A percentile compares a stretch with the other conserved stretches of the same genome.
phyloP scores from a whole-genome alignment of 1,140 invertebrate genomes.

The Sminthurinus signatus region DNA sequence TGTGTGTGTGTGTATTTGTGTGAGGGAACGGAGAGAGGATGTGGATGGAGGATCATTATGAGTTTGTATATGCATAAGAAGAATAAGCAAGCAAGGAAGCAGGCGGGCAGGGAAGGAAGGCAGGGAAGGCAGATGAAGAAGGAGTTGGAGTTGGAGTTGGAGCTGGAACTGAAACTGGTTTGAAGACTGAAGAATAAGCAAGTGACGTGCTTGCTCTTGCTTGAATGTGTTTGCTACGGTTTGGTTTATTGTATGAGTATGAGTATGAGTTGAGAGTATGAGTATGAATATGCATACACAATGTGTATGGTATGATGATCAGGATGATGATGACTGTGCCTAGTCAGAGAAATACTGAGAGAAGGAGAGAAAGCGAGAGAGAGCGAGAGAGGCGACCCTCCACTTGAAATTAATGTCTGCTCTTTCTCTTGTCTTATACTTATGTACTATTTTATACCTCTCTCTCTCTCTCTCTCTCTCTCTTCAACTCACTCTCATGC shows the following conservation, averaged over 20 bases:
- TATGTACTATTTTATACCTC: slow-evolving; percentile 11
- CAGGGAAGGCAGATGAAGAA: too few relatives aligned
- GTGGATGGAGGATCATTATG: neutral
- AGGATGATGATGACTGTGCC: too few relatives aligned
- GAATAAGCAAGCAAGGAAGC: too few relatives aligned
- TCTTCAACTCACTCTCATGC: slow-evolving; percentile 9
- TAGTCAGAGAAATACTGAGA: too few relatives aligned
- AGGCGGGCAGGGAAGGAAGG: too few relatives aligned
- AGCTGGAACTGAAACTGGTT: too few relatives aligned
- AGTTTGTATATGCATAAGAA: slow-evolving; percentile 1
- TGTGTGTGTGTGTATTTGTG: too few relatives aligned
- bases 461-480: neutral
- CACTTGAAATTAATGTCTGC: slow-evolving; percentile 31
- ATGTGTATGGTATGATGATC: too few relatives aligned
- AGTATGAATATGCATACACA: neutral
- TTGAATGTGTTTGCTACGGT: neutral
- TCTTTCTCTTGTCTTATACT: slow-evolving; percentile 28
- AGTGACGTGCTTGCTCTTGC: slow-evolving; percentile 2
- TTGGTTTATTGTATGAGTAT: slow-evolving; percentile 8
- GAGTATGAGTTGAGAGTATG: neutral
- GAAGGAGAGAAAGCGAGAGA: too few relatives aligned
- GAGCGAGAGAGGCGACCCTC: slow-evolving; percentile 16
- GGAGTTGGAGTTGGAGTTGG: too few relatives aligned
- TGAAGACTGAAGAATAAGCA: slow-evolving; percentile 13
- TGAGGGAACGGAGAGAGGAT: too few relatives aligned